These are phyloP conservation scores for Aphidius ervi DNA, from an alignment of 1,140 invertebrate genomes.

Conservation along the genomic window DNA sequence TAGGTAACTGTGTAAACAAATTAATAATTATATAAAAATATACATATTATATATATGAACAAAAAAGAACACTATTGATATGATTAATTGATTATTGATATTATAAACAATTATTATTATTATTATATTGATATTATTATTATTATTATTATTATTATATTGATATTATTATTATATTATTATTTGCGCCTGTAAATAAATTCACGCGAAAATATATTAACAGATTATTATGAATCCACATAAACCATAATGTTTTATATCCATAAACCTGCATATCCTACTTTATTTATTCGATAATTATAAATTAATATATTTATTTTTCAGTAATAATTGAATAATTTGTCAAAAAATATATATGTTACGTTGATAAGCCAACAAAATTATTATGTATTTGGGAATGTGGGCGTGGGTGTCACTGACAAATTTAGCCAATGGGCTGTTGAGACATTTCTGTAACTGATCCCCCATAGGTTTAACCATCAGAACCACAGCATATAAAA, in stretches of 20 bases:
- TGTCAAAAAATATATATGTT: slow-evolving; percentile 9
- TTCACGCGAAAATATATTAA: slow-evolving; percentile 53
- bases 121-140: neutral
- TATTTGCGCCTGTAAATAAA: slow-evolving; percentile 53
- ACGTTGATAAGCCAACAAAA: slow-evolving; percentile 2
- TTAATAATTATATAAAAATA: slow-evolving; percentile 40
- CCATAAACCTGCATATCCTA: neutral
- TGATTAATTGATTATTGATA: slow-evolving; percentile 22
- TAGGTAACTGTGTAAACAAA: slow-evolving; percentile 21
- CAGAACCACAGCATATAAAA: too few species aligned
- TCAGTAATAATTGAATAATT: neutral
- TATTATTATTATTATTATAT: slow-evolving; percentile 39
- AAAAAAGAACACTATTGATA: slow-evolving; percentile 30
- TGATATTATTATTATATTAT: slow-evolving; percentile 8
- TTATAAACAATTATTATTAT: slow-evolving; percentile 10
- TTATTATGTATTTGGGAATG: slow-evolving; percentile 8
- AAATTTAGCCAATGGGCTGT: slow-evolving; percentile 19
- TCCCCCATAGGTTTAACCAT: slow-evolving; percentile 19
- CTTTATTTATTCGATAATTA: slow-evolving; percentile 3
- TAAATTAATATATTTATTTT: neutral
- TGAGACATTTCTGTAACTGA: slow-evolving; percentile 17
- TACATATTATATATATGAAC: slow-evolving; percentile 34
- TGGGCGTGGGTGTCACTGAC: slow-evolving; percentile 23
- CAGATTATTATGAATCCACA: slow-evolving; percentile 48
- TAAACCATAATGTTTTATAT: neutral